Percentiles rank a stretch among this genome's conserved stretches.
These are phyloP conservation scores for Neosalanx taihuensis DNA, from an alignment of 2,797 vertebrate genomes.

Conservation along the genomic window DNA sequence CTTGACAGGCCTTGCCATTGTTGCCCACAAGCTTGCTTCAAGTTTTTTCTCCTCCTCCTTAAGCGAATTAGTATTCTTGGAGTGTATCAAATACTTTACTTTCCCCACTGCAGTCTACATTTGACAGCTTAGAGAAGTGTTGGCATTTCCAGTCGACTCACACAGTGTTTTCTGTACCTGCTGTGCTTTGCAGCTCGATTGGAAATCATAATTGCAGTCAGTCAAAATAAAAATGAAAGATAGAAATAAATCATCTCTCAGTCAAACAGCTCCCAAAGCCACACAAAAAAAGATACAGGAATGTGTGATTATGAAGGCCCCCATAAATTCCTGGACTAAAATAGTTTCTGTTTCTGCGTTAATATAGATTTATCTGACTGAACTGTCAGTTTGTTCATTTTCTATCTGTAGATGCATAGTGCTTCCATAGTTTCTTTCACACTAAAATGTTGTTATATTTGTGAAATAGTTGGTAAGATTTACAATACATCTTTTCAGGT, in stretches of 20 bases:
- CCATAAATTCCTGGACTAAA: neutral
- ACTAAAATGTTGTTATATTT: too few species aligned
- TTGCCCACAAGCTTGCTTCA: neutral
- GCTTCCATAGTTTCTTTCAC: too few species aligned
- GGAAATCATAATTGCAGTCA: conserved; percentile 19
- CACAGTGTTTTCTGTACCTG: conserved; percentile 4
- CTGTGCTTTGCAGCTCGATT: conserved; percentile 1
- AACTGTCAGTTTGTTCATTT: too few species aligned
- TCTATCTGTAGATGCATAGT: too few species aligned
- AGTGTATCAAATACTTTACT: neutral
- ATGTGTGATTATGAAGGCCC: too few species aligned
- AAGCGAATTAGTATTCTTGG: conserved; percentile 5
- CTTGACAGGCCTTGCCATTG: conserved; percentile 5
- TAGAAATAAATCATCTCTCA: neutral
- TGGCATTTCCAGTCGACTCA: conserved; percentile 10
- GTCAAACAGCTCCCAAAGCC: too few species aligned
- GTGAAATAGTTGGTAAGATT: too few species aligned
- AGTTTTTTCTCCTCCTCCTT: conserved; percentile 1
- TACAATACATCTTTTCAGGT: too few species aligned
- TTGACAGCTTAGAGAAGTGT: conserved; percentile 20
- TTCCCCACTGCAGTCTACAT: conserved; percentile 9
- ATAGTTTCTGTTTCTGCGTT: neutral
- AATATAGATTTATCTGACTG: too few species aligned
- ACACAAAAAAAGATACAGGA: too few species aligned
- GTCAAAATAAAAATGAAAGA: conserved; percentile 9